Evolutionary conservation across 2,888 invertebrate species (phyloP).

Genomic region (Philereme transversata): DNA sequence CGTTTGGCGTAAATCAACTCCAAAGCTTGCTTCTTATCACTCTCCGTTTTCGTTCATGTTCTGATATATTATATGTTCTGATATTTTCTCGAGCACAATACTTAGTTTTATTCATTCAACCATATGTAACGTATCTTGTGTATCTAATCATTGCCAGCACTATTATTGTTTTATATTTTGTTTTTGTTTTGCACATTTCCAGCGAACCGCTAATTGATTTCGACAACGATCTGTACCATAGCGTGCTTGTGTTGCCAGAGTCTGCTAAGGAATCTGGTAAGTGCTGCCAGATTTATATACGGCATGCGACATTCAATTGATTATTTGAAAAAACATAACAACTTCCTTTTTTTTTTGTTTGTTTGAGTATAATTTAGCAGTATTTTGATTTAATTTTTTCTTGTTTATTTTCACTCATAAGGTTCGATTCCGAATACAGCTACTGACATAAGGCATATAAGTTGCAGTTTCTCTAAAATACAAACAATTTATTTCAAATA

Average conservation of each 20-base stretch:
- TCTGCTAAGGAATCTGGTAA: constrained; percentile 72
- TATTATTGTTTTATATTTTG: constrained; percentile 35
- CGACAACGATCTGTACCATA: constrained; percentile 77
- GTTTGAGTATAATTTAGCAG: no score
- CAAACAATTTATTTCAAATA: no score
- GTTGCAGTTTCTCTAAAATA: no score
- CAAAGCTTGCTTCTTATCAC: not conserved
- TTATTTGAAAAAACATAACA: no score
- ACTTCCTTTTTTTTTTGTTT: no score
- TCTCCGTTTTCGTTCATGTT: not conserved
- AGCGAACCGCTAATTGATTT: constrained; percentile 78
- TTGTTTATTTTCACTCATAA: no score
- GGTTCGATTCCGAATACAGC: no score
- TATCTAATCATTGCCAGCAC: constrained; percentile 3
- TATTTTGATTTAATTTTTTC: constrained; percentile 1
- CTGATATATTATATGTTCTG: no score
- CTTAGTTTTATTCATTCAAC: not conserved
- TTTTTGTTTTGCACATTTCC: constrained; percentile 49
- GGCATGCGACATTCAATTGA: not conserved
- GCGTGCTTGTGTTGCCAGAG: constrained; percentile 73
- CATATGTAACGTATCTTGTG: not conserved
- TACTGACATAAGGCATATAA: no score
- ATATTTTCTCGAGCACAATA: not conserved
- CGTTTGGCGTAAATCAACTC: not conserved
- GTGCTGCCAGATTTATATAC: constrained; percentile 36